A percentile compares a stretch with the other conserved stretches of the same genome.
phyloP scores from a whole-genome alignment of 2,113 vertebrate genomes.

The Enhydra lutris region DNA sequence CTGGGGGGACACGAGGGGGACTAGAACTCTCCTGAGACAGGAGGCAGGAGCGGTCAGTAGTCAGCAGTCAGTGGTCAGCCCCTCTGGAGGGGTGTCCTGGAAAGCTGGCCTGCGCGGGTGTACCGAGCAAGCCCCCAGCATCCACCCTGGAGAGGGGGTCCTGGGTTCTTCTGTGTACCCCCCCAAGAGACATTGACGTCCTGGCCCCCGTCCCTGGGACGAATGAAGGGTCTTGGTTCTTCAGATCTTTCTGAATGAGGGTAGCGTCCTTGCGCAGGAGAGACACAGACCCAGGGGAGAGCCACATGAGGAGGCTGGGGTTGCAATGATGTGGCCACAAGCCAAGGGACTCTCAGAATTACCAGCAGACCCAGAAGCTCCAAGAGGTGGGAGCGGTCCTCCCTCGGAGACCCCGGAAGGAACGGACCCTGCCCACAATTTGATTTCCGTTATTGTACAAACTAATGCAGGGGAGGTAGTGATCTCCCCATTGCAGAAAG shows the following conservation, averaged over 20 bases:
- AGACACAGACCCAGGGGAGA: background rate
- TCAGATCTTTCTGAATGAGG: background rate
- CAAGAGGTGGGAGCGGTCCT: background rate
- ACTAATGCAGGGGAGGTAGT: fast-evolving
- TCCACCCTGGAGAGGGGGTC: background rate
- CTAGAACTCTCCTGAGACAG: background rate
- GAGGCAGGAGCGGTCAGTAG: background rate
- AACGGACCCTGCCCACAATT: too few relatives aligned
- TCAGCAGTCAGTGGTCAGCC: background rate
- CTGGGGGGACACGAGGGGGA: background rate
- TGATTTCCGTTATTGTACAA: background rate
- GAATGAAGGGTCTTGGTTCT: background rate
- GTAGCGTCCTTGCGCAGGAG: background rate
- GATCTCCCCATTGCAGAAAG: background rate
- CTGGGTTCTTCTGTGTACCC: background rate
- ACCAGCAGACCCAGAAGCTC: background rate
- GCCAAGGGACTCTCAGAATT: background rate
- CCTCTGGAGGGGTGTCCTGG: background rate
- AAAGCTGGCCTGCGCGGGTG: background rate
- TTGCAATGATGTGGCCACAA: too few relatives aligned
- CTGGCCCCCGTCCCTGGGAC: background rate
- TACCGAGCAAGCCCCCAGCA: background rate
- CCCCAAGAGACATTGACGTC: background rate
- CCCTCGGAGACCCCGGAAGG: background rate
- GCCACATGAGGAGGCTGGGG: background rate